Conservation (phyloP, 2,797 vertebrate species). For the Lemur catta region DNA sequence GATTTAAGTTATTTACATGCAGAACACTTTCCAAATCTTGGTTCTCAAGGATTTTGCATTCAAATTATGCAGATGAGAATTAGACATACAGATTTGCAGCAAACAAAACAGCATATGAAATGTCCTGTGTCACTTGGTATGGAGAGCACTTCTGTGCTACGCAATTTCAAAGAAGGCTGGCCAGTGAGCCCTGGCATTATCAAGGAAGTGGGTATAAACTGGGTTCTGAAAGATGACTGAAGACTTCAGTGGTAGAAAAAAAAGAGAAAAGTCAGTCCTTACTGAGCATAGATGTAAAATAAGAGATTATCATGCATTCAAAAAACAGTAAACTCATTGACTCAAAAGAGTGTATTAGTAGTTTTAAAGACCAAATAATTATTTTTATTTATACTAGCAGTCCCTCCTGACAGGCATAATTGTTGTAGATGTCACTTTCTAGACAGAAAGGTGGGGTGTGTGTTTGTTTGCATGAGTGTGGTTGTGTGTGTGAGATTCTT, state of each 20-base stretch:
- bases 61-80: neutral
- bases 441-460: neutral
- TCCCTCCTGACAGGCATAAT: neutral
- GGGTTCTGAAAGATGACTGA: neutral
- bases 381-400: neutral
- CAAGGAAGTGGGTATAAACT: neutral
- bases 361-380: neutral
- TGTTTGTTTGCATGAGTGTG: neutral
- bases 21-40: neutral
- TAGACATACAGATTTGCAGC: neutral
- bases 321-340: neutral
- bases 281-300: neutral
- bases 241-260: neutral
- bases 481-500: neutral
- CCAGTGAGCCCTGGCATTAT: neutral
- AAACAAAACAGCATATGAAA: neutral
- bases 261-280: neutral
- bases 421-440: neutral
- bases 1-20: neutral
- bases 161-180: neutral
- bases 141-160: neutral
- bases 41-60: neutral
- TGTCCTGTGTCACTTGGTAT: neutral
- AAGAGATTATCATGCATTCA: neutral
- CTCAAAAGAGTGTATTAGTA: neutral